Percentiles rank a stretch among this genome's conserved stretches.
These are phyloP conservation scores for Chelonus formosanus DNA, from an alignment of 2,888 invertebrate species.

Conservation along the genomic window DNA sequence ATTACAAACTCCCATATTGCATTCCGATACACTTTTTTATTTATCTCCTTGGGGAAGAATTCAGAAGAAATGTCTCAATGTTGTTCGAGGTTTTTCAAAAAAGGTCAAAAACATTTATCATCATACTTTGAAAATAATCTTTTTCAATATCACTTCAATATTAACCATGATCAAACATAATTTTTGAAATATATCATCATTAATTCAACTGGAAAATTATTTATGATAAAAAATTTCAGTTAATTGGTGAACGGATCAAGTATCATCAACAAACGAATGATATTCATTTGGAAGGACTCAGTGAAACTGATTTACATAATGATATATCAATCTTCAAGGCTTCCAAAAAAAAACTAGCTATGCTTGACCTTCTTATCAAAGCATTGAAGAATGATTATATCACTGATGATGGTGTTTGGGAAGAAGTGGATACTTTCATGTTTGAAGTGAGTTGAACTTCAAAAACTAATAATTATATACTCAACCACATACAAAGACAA, in stretches of 20 bases:
- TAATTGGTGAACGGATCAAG: constrained; percentile 37
- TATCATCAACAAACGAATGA: constrained; percentile 38
- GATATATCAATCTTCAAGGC: too few species aligned
- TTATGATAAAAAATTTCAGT: too few species aligned
- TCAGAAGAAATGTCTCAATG: too few species aligned
- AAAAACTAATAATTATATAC: background rate
- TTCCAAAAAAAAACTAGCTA: constrained; percentile 36
- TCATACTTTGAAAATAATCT: too few species aligned
- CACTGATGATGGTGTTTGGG: constrained; percentile 39
- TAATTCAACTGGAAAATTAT: too few species aligned
- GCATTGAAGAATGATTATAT: constrained; percentile 32
- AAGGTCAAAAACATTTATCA: too few species aligned
- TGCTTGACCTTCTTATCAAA: constrained; percentile 41
- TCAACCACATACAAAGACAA: background rate
- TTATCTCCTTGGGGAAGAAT: too few species aligned
- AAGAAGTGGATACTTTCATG: constrained; percentile 42
- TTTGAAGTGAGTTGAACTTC: constrained; percentile 34
- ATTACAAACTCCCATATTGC: too few species aligned
- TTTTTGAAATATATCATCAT: too few species aligned
- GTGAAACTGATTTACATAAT: background rate
- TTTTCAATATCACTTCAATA: background rate
- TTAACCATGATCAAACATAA: background rate
- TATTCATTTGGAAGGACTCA: constrained; percentile 26
- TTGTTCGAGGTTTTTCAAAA: too few species aligned
- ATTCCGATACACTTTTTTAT: too few species aligned